Percentiles rank a stretch among this genome's conserved stretches.
These are phyloP conservation scores for Ailurus styani DNA, from an alignment of 2,113 vertebrate genomes.

Conservation along the genomic window DNA sequence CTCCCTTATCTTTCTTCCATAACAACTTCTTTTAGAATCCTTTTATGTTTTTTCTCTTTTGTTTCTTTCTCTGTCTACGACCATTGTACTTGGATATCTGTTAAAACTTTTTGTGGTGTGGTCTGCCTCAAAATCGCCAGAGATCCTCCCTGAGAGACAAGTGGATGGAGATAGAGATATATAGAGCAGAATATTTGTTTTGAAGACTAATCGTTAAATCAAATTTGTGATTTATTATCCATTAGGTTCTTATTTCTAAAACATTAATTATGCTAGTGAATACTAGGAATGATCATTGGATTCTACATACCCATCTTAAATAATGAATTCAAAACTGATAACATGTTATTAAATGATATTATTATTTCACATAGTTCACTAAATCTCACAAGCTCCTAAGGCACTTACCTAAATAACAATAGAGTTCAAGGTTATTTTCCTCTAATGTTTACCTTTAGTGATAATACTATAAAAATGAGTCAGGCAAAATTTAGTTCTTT, in stretches of 20 bases:
- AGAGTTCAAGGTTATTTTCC: not conserved
- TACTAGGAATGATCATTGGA: not conserved
- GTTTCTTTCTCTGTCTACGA: not conserved
- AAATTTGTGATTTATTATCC: not conserved
- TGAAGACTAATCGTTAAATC: not conserved
- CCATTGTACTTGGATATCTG: too few species aligned
- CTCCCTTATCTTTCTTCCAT: not conserved
- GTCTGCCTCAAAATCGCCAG: not conserved
- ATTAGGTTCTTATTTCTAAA: not conserved
- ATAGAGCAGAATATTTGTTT: not conserved
- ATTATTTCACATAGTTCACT: not conserved
- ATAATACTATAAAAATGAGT: not conserved
- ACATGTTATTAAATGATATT: not conserved
- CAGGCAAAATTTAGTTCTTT: not conserved
- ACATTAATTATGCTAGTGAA: not conserved
- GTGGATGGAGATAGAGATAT: not conserved
- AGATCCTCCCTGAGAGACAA: not conserved
- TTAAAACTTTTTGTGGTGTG: not conserved
- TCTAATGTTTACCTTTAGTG: not conserved
- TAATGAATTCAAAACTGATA: not conserved
- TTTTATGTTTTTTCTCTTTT: not conserved
- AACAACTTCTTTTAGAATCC: not conserved
- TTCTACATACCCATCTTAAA: not conserved
- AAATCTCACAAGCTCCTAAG: not conserved
- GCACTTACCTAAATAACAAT: not conserved